Percentiles rank a stretch among this genome's conserved stretches.
Conservation (phyloP, 2,113 vertebrate genomes). For the Engystomops pustulosus region DNA sequence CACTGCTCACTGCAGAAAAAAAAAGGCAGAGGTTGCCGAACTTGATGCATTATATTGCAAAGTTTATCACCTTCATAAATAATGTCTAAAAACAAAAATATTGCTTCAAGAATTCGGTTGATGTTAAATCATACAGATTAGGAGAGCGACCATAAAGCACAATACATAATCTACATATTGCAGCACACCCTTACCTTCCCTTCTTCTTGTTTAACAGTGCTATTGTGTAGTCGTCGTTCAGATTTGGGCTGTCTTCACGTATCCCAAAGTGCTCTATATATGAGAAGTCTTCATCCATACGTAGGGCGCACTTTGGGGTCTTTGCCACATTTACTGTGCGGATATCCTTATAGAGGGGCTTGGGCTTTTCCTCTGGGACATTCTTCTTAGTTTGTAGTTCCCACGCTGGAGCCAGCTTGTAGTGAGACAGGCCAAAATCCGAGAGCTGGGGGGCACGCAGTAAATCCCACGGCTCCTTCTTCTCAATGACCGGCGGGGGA, state of each 20-base stretch:
- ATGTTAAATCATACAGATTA: no score
- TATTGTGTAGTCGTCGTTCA: conserved; percentile 90
- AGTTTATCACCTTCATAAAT: no score
- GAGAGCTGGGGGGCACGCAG: conserved; percentile 80
- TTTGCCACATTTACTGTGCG: conserved; percentile 63
- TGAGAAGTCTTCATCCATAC: conserved; percentile 75
- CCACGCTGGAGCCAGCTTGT: conserved; percentile 72
- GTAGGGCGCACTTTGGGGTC: conserved; percentile 81
- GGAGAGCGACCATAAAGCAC: no score
- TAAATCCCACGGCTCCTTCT: conserved; percentile 51
- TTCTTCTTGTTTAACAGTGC: conserved; percentile 76
- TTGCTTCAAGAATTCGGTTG: no score
- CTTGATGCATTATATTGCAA: no score
- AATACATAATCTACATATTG: no score
- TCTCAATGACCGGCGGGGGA: not conserved
- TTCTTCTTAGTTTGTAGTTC: not conserved
- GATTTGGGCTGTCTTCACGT: conserved; percentile 80
- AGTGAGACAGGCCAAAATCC: conserved; percentile 88
- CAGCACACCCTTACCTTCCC: conserved; percentile 70
- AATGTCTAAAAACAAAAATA: no score
- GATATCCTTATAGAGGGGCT: not conserved
- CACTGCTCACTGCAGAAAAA: no score
- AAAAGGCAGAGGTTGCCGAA: no score
- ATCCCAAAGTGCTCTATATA: conserved; percentile 85
- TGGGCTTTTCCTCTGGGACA: not conserved